Evolutionary conservation across 2,113 vertebrate genomes (phyloP), one percentile per base, ranked within the genome.

Genomic region (Lophochroa leadbeateri): DNA sequence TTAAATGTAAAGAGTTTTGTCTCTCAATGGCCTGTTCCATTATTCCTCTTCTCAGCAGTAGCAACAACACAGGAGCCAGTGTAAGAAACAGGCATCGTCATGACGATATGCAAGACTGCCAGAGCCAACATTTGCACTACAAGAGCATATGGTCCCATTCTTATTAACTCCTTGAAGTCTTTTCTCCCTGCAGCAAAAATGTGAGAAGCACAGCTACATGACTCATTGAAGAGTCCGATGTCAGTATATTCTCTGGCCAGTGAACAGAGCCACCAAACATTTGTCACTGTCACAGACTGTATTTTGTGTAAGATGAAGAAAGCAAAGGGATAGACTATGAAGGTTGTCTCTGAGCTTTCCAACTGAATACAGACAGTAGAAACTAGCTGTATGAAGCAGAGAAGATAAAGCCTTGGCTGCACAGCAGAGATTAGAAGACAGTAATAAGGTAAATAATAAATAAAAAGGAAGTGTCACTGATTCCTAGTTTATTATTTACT

Each of bases 361-460:
- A 57, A 7, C 16, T 77, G 64, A 86, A 86, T 33, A 67, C 5
- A 29, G 9, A 58, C 29, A 65, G 31, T 7, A 77, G 44, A 80
- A 85, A 83, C 18, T 35, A 77, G 3, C 28, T 58, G 8, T 4
- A 50, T 15, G 39, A 94, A 89, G 20, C n/a, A 84, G 47, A 74
- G n/a, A 67, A 47, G 55, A 85, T 47, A 88, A 92, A 94, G 33
- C 55, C 7, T 78, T 58, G 43, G 49, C 47, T 82, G 74, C 70
- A 10, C 33, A 60, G 37, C 50, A 82, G 65, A 91, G 81, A 91
- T 82, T 93, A 75, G 28, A 86, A 70, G 4, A 83, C 9, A 69
- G 18, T 31, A 80, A 47, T 35, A 50, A 63, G 8, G 25, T 24
- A 47, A 80, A 63, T 58, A 84, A 17, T 11, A 28, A 35, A 25